Base-by-base conservation (phyloP, 2,888 invertebrate genomes). In the Drosophila subsilvestris region DNA sequence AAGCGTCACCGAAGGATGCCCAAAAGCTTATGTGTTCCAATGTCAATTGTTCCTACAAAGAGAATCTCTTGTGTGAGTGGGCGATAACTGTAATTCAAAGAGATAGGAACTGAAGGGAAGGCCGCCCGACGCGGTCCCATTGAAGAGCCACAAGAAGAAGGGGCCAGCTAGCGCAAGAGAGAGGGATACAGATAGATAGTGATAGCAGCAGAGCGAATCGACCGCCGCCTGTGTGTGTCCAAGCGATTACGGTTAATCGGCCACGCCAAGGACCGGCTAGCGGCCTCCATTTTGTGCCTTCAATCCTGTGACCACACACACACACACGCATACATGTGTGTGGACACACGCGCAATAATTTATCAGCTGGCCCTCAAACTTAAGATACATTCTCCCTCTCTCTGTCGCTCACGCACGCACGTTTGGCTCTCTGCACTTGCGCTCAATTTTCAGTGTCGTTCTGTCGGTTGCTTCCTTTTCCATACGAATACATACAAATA, bases 161-260 rank as follows among this genome's bases (percentile, higher is more conserved):
- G 12, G 20, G 43, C n/a, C n/a, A n/a, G 43, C 42, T 17, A 37
- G 32, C 25, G 27, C 25, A 37, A 66, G 63, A 53, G 63, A 51
- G 63, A 37, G 37, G 2, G 1, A 32, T 12, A 32, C 18, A 48
- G 55, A 25, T 37, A 37, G 29, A 42, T 18, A 17, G 25, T 8
- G 61, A 17, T 25, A n/a, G 12, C 20, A 42, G 70, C 82, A 73
- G 73, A 50, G 60, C 49, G 53, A 65, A 48, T 53, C 68, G 57
- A 57, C 67, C 68, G 68, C 51, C 58, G 27, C 6, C 27, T 27
- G 27, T 65, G 71, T 84, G 77, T 81, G 80, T 81, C 85, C 80
- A 83, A 89, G 77, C 78, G 87, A 89, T 81, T 85, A 82, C 74
- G 76, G 82, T 84, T 85, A 88, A 88, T 87, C 87, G 79, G 62